These are phyloP conservation scores for Megaceryle alcyon DNA, from an alignment of 2,797 vertebrate species.

Conservation along the genomic window DNA sequence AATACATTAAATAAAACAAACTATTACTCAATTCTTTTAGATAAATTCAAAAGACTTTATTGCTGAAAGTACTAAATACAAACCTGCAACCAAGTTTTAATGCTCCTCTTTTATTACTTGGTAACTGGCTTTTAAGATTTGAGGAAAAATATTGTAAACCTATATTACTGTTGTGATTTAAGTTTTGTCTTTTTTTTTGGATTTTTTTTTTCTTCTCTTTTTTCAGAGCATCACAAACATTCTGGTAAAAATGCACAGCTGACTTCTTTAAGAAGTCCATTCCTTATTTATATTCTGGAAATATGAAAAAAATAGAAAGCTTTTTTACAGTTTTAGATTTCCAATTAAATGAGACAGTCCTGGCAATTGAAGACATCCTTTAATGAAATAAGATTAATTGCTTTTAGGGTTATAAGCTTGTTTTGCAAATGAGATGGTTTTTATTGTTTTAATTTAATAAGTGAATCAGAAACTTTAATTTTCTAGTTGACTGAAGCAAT, in stretches of 20 bases:
- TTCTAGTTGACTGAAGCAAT: conserved; percentile 66
- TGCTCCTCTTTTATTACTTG: not conserved
- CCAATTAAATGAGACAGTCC: conserved; percentile 53
- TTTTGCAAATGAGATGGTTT: conserved; percentile 43
- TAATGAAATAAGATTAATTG: conserved; percentile 50
- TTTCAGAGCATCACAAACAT: not conserved
- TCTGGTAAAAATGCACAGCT: conserved; percentile 24
- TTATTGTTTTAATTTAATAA: conserved; percentile 68
- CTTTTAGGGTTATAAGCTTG: conserved; percentile 37
- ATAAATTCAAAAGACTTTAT: not conserved
- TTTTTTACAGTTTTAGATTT: conserved; percentile 52
- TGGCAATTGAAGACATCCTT: conserved; percentile 55
- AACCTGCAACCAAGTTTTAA: not conserved
- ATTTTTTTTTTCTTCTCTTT: not conserved
- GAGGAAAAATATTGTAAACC: not conserved
- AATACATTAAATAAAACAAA: not conserved
- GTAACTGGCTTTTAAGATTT: not conserved
- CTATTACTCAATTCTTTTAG: not conserved
- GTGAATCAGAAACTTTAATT: conserved; percentile 68
- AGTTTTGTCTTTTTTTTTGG: not conserved
- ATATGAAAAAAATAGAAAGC: conserved; percentile 43
- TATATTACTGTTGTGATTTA: not conserved
- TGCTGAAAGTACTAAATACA: not conserved
- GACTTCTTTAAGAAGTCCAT: conserved; percentile 15
- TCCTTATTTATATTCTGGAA: conserved; percentile 57